Evolutionary conservation across 2,888 invertebrate genomes (phyloP).

Genomic region (Heliconius ethilla): DNA sequence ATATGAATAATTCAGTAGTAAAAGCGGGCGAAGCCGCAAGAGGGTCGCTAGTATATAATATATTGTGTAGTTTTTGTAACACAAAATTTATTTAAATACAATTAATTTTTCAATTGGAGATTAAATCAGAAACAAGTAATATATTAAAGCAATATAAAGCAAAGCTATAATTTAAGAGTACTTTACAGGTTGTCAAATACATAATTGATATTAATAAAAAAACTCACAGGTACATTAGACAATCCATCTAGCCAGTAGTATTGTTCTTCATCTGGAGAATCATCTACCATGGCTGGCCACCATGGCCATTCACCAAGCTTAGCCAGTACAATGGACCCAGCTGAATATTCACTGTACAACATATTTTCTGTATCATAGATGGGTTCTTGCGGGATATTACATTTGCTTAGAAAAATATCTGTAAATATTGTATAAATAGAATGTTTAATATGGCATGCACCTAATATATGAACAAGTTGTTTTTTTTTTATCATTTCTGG

Average conservation of each 20-base stretch:
- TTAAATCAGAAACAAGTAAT: neutral
- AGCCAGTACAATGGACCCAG: constrained; percentile 86
- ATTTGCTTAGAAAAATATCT: constrained; percentile 76
- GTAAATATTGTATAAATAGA: constrained; percentile 33
- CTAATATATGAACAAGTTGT: no score
- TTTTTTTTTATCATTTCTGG: no score
- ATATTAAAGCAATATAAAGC: no score
- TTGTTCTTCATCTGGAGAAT: constrained; percentile 83
- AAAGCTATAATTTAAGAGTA: neutral
- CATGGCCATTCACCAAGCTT: constrained; percentile 83
- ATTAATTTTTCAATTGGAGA: no score
- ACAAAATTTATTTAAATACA: no score
- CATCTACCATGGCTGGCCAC: constrained; percentile 89
- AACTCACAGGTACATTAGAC: constrained; percentile 78
- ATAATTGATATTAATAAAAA: neutral
- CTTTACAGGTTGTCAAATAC: neutral
- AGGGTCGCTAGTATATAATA: no score
- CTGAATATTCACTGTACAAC: constrained; percentile 82
- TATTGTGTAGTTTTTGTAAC: neutral
- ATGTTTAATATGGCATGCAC: no score
- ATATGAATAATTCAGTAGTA: no score
- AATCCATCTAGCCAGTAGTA: constrained; percentile 83
- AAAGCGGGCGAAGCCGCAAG: no score
- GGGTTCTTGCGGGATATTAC: constrained; percentile 75
- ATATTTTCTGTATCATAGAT: constrained; percentile 77